Base-by-base conservation (phyloP, 1,140 invertebrate genomes). In the Papilio dardanus region DNA sequence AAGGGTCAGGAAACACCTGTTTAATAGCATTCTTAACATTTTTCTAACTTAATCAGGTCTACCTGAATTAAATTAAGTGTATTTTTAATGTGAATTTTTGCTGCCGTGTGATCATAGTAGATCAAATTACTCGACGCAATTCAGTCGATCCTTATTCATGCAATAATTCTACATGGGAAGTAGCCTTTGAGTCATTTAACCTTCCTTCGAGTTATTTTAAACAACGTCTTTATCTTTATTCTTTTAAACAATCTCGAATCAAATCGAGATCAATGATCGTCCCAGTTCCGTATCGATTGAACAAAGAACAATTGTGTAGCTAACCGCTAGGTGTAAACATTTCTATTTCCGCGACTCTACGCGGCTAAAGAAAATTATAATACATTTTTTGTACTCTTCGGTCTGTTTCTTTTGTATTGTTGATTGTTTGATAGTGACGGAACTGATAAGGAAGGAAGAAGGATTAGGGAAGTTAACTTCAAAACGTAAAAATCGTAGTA, bases 211-310 rank as follows among this genome's bases (percentile, higher is more conserved):
- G 37, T 40, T 42, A 42, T 42, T n/a, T 42, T n/a, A 5, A n/a
- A 42, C 10, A n/a, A 3, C 3, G 1, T 42, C 4, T n/a, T 12
- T 5, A n/a, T n/a, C n/a, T 42, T 42, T 42, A 42, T n/a, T 12
- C 40, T 42, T 42, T 42, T 12, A 42, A n/a, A 16, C 40, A 42
- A 42, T 42, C 40, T 42, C 12, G 12, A 54, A 3, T 74, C 24
- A 67, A 40, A 33, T 58, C 62, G 33, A 69, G 28, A 40, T 65
- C 37, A 66, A 77, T 77, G 71, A 68, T 76, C 62, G 69, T 76
- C 80, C 79, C 78, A 76, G 78, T 80, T 80, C 79, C 75, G 40
- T 78, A 78, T 78, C 77, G 80, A 82, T 76, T 35, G 67, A 76
- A 82, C 74, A 76, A 75, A 76, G 78, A 82, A 80, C 78, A 76